A percentile compares a stretch with the other conserved stretches of the same genome.
These are phyloP conservation scores for Ferrisia virgata DNA, from an alignment of 2,888 invertebrate genomes.

Conservation along the genomic window DNA sequence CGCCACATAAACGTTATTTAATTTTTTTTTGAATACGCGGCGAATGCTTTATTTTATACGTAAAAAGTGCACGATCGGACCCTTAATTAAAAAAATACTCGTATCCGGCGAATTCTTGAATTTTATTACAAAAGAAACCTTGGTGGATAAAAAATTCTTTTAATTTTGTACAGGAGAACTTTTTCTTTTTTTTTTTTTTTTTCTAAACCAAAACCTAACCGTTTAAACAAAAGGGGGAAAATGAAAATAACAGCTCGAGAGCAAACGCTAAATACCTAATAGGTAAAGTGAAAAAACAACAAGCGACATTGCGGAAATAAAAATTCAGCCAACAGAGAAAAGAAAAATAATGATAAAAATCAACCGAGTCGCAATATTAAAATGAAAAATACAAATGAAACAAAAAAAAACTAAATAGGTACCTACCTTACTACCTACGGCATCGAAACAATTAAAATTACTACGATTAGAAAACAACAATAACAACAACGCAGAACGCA, in stretches of 20 bases:
- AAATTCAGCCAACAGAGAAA: not conserved
- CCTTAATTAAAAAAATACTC: not conserved
- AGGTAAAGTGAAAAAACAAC: not conserved
- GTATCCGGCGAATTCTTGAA: not conserved
- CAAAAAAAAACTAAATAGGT: not conserved
- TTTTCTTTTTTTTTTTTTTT: not conserved
- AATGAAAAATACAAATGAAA: not conserved
- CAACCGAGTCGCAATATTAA: not conserved
- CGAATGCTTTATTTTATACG: not conserved
- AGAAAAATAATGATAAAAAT: not conserved
- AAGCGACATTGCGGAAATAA: not conserved
- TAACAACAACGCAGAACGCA: too few species aligned
- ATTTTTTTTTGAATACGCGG: not conserved
- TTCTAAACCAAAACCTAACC: not conserved
- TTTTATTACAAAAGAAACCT: slow-evolving; percentile 17
- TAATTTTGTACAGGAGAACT: not conserved
- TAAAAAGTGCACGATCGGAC: not conserved
- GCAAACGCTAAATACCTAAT: not conserved
- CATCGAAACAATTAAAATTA: not conserved
- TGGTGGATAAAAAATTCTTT: not conserved
- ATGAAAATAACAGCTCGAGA: not conserved
- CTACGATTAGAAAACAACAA: not conserved
- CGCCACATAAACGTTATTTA: not conserved
- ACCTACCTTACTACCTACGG: too few species aligned
- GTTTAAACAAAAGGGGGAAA: not conserved